Percentiles rank a stretch among this genome's conserved stretches.
Evolutionary conservation across 2,888 invertebrate species (phyloP).

Genomic region (Apeira syringaria): DNA sequence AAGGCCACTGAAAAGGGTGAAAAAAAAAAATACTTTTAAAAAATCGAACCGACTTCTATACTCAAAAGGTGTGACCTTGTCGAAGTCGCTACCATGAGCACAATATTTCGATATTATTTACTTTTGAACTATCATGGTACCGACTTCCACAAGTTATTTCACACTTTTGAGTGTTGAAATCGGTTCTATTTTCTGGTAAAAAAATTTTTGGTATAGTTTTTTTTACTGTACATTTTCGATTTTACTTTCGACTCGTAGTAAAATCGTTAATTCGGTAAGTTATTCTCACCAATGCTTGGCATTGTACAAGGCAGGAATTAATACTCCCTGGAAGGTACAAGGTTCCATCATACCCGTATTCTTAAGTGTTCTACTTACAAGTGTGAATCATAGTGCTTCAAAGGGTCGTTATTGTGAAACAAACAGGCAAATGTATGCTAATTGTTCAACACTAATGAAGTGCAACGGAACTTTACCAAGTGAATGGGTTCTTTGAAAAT

Average conservation of each 20-base stretch:
- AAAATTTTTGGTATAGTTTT: too few relatives aligned
- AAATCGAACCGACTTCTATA: too few relatives aligned
- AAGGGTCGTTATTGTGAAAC: conserved; percentile 48
- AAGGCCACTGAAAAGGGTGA: too few relatives aligned
- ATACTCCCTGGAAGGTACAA: neutral
- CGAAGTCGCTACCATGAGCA: too few relatives aligned
- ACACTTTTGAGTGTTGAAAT: too few relatives aligned
- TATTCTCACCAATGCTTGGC: conserved; percentile 1
- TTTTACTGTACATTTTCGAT: too few relatives aligned
- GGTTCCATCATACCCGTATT: neutral
- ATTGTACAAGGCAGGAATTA: conserved; percentile 3
- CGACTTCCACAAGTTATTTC: too few relatives aligned
- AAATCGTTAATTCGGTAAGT: neutral
- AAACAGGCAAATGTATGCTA: conserved; percentile 46
- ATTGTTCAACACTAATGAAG: conserved; percentile 51
- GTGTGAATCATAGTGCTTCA: conserved; percentile 49
- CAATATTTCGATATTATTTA: too few relatives aligned
- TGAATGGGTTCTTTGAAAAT: conserved; percentile 2
- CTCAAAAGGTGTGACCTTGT: too few relatives aligned
- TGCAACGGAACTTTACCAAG: conserved; percentile 30
- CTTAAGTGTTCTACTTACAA: conserved; percentile 9
- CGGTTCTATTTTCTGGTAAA: too few relatives aligned
- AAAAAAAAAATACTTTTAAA: too few relatives aligned
- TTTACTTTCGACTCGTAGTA: conserved; percentile 2
- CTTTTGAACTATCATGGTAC: too few relatives aligned